Evolutionary conservation across 2,113 vertebrate genomes (phyloP).

Genomic region (Rhabdomys dilectus): DNA sequence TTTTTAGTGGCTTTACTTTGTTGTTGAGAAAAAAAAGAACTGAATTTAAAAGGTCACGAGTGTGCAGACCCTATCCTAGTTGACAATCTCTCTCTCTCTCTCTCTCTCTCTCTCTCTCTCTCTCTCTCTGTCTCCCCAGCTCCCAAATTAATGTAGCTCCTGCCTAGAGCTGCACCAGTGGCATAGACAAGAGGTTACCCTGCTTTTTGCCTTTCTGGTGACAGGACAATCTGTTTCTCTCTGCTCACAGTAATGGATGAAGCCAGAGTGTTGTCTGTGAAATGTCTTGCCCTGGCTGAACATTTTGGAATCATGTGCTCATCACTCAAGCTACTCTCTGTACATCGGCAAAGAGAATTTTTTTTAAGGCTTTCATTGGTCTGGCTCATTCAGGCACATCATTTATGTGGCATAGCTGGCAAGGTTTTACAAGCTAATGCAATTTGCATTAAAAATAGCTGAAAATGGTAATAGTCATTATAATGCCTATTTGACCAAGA

Average conservation of each 20-base stretch:
- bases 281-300: slow-evolving; percentile 73
- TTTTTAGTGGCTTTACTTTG: neutral
- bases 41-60: neutral
- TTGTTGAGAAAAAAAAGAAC: neutral
- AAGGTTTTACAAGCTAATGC: slow-evolving; percentile 93
- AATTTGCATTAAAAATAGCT: slow-evolving; percentile 94
- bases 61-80: neutral
- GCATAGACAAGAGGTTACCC: slow-evolving; percentile 46
- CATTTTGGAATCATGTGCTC: slow-evolving; percentile 85
- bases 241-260: slow-evolving; percentile 56
- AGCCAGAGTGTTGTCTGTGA: slow-evolving; percentile 63
- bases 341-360: slow-evolving; percentile 86
- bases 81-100: slow-evolving; percentile 54
- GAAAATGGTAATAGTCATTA: slow-evolving; percentile 93
- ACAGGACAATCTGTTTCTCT: slow-evolving; percentile 26
- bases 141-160: slow-evolving; percentile 56
- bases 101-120: neutral
- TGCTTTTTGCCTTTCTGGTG: slow-evolving; percentile 6
- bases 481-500: slow-evolving; percentile 93
- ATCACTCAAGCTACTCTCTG: slow-evolving; percentile 86
- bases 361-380: slow-evolving; percentile 88
- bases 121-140: neutral
- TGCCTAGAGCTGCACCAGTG: slow-evolving; percentile 47
- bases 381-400: slow-evolving; percentile 90
- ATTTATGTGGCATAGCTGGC: slow-evolving; percentile 92